Conservation (phyloP, 2,797 vertebrate genomes). For the Sitta carolinensis region DNA sequence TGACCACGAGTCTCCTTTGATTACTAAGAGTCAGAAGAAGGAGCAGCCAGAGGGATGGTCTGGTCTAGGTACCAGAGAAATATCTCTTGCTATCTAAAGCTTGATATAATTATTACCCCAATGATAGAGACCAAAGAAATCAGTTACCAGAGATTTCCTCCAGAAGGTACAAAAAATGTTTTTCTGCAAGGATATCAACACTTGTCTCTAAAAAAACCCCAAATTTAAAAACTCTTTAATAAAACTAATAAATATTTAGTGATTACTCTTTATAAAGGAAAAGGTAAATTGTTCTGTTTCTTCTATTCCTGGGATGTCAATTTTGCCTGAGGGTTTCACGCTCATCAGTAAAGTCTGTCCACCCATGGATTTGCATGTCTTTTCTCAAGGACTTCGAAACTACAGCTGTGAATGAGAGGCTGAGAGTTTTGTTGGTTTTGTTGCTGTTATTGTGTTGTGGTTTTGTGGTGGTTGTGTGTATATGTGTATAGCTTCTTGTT, state of each 20-base stretch:
- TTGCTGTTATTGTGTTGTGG: neutral
- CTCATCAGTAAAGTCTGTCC: neutral
- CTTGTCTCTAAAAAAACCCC: neutral
- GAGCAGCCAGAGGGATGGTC: slow-evolving; percentile 25
- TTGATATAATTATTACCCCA: slow-evolving; percentile 20
- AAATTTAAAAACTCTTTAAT: neutral
- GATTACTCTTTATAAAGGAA: neutral
- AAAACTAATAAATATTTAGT: neutral
- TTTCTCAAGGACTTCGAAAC: neutral
- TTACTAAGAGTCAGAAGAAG: slow-evolving; percentile 20
- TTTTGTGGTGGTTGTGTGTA: neutral
- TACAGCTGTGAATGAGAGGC: neutral
- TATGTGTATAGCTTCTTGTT: neutral
- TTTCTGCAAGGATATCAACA: neutral
- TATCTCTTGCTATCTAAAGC: neutral
- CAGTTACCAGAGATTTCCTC: neutral
- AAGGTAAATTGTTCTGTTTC: neutral
- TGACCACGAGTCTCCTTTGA: neutral
- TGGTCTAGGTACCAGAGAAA: neutral
- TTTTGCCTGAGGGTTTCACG: slow-evolving; percentile 22
- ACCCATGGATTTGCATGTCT: neutral
- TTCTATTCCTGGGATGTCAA: neutral
- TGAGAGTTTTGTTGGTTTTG: neutral
- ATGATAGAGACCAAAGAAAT: slow-evolving; percentile 23
- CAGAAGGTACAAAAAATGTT: neutral